A percentile compares a stretch with the other conserved stretches of the same genome.
Conservation (phyloP, 92 coral and sea anemone genomes). For the Palythoa grandis region DNA sequence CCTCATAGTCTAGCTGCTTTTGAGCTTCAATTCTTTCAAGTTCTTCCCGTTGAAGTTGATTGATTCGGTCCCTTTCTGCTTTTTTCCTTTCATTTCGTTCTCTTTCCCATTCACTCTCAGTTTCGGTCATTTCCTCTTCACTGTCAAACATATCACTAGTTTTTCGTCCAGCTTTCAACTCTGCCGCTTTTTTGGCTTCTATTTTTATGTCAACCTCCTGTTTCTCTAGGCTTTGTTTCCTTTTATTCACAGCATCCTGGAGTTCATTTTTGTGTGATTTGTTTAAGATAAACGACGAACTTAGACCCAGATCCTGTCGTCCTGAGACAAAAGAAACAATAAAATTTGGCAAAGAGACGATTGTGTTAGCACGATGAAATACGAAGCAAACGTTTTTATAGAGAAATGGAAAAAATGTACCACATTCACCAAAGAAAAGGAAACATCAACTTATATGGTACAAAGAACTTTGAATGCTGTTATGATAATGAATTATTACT, state of each 20-base stretch:
- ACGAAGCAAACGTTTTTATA: background rate
- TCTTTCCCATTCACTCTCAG: constrained; percentile 94
- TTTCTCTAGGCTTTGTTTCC: constrained; percentile 32
- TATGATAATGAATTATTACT: too few relatives aligned
- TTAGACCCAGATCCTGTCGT: constrained; percentile 36
- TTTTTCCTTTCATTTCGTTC: constrained; percentile 65
- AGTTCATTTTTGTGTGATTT: constrained; percentile 47
- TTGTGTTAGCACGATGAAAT: background rate
- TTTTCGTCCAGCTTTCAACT: constrained; percentile 13
- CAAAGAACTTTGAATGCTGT: too few relatives aligned
- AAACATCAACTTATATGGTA: too few relatives aligned
- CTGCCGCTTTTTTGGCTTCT: constrained; percentile 26
- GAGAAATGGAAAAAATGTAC: too few relatives aligned
- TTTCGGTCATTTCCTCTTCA: constrained; percentile 77
- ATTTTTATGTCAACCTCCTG: constrained; percentile 30
- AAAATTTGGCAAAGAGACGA: background rate
- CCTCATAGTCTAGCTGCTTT: constrained; percentile 33
- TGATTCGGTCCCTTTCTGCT: constrained; percentile 35
- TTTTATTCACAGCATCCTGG: constrained; percentile 42
- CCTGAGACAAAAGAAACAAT: constrained; percentile 1
- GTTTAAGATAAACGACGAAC: constrained; percentile 29
- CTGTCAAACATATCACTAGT: constrained; percentile 60
- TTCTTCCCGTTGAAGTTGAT: constrained; percentile 43
- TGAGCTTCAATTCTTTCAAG: constrained; percentile 44
- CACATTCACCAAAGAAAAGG: too few relatives aligned